Conservation (phyloP, 2,797 vertebrate species). For the Enteromius treurensis region DNA sequence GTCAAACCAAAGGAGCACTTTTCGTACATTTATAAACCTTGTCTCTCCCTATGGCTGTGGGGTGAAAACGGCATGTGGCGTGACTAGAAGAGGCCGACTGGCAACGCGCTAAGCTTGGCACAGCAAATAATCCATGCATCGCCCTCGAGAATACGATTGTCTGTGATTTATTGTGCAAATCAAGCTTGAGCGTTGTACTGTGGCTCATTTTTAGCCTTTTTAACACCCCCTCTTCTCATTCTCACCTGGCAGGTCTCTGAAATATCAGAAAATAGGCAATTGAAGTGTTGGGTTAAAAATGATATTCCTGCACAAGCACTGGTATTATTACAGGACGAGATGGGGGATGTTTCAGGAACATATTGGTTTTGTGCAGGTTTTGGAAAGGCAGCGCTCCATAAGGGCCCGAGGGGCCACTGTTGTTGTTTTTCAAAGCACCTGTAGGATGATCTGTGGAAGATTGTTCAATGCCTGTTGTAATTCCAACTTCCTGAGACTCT, state of each 20-base stretch:
- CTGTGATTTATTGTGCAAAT: constrained; percentile 74
- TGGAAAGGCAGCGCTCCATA: constrained; percentile 30
- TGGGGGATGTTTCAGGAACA: constrained; percentile 32
- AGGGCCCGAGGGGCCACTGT: constrained; percentile 36
- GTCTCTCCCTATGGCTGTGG: constrained; percentile 69
- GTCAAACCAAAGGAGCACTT: constrained; percentile 75
- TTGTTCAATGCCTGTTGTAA: constrained; percentile 42
- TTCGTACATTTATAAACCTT: constrained; percentile 67
- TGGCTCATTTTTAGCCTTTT: constrained; percentile 62
- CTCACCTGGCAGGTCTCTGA: constrained; percentile 31
- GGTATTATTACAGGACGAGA: constrained; percentile 37
- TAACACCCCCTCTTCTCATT: constrained; percentile 27
- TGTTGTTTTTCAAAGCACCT: constrained; percentile 40
- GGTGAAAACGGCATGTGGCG: constrained; percentile 74
- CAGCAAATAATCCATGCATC: constrained; percentile 67
- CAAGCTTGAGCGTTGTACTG: constrained; percentile 61
- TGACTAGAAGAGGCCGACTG: constrained; percentile 69
- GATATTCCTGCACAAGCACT: constrained; percentile 48
- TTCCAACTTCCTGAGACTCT: constrained; percentile 36
- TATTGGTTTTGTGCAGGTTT: constrained; percentile 51
- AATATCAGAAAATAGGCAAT: constrained; percentile 44
- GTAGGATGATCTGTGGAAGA: constrained; percentile 39
- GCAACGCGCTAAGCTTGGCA: constrained; percentile 73
- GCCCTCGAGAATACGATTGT: constrained; percentile 61
- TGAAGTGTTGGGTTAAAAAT: constrained; percentile 50